phyloP scores from a whole-genome alignment of 1,140 invertebrate genomes.

The Ladona fulva region DNA sequence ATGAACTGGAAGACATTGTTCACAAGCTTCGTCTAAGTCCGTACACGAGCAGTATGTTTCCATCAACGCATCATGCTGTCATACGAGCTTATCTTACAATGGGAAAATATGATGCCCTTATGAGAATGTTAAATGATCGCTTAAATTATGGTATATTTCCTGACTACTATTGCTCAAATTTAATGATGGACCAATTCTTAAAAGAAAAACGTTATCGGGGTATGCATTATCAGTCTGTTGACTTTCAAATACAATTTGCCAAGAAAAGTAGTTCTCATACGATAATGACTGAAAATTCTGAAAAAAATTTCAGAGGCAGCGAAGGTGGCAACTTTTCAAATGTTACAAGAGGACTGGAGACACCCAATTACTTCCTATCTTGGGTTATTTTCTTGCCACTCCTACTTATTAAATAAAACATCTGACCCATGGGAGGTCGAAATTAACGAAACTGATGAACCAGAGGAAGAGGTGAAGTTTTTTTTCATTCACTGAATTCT shows the following conservation, averaged over 20 bases:
- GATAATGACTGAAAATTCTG: too few species aligned
- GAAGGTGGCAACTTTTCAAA: constrained; percentile 63
- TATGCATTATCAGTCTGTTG: constrained; percentile 24
- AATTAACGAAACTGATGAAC: constrained; percentile 44
- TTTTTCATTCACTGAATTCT: too few species aligned
- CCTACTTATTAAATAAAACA: constrained; percentile 53
- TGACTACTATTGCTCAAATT: constrained; percentile 65
- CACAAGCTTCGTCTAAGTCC: constrained; percentile 58
- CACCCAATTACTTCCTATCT: constrained; percentile 62
- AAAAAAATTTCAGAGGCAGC: constrained; percentile 48
- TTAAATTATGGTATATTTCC: constrained; percentile 84
- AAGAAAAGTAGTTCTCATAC: background rate
- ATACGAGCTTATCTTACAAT: constrained; percentile 55
- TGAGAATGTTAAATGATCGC: constrained; percentile 66
- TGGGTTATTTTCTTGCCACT: constrained; percentile 63
- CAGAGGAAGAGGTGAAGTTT: constrained; percentile 23
- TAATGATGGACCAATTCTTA: constrained; percentile 74
- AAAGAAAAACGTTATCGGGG: constrained; percentile 51
- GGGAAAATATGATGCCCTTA: constrained; percentile 48
- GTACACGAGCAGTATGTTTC: constrained; percentile 55
- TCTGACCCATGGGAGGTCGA: constrained; percentile 31
- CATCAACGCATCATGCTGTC: constrained; percentile 74
- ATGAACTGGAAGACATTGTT: constrained; percentile 59
- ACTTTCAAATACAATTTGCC: constrained; percentile 14
- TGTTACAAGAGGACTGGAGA: constrained; percentile 80